Conservation (phyloP, 2,888 invertebrate genomes). For the Metacarcinus magister region DNA sequence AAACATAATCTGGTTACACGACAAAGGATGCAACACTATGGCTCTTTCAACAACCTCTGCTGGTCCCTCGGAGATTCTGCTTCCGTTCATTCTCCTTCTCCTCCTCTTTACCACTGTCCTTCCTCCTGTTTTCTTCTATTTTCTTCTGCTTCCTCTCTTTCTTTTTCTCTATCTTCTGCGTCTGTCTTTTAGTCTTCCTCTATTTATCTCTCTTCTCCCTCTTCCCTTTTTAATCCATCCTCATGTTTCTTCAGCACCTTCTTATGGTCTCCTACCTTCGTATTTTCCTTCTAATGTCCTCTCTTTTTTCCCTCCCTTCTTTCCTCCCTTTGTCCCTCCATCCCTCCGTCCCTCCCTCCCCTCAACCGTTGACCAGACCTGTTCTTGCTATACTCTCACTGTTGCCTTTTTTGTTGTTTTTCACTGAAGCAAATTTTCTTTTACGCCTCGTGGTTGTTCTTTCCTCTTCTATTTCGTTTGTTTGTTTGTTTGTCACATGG, state of each 20-base stretch:
- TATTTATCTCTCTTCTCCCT: slow-evolving; percentile 18
- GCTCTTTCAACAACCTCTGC: too few species aligned
- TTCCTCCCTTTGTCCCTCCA: neutral
- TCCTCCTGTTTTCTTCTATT: neutral
- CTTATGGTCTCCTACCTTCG: neutral
- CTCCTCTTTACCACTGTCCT: too few species aligned
- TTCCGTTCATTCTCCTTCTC: neutral
- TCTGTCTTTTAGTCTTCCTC: slow-evolving; percentile 15
- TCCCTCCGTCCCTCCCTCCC: neutral
- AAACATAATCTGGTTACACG: too few species aligned
- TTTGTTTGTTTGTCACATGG: neutral
- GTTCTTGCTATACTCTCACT: neutral
- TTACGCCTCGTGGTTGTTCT: neutral
- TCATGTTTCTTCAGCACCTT: too few species aligned
- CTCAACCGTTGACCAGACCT: neutral
- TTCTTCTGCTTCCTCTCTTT: neutral
- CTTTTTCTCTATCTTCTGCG: neutral
- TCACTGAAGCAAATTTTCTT: neutral
- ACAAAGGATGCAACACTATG: too few species aligned
- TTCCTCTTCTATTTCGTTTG: neutral
- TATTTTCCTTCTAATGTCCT: neutral
- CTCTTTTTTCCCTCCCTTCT: neutral
- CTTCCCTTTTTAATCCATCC: neutral
- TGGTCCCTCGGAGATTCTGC: too few species aligned
- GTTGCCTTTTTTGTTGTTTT: neutral